Evolutionary conservation across 2,888 invertebrate genomes (phyloP), one percentile per base, ranked within the genome.

Genomic region (Drosophila robusta): DNA sequence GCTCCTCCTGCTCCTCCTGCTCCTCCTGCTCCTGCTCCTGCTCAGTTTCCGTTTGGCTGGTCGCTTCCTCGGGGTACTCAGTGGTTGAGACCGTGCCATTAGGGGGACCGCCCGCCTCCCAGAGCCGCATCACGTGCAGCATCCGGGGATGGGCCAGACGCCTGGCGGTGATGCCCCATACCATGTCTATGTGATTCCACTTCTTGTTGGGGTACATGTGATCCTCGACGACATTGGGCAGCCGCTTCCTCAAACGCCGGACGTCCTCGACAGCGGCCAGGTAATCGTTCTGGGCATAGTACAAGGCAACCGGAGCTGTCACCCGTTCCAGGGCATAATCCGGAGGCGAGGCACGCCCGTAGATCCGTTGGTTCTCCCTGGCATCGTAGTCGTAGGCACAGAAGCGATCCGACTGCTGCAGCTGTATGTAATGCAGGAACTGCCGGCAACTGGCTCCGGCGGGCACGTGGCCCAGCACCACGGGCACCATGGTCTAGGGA

Each of bases 391-490:
- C 94, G 80, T 92, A 93, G 82, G 93, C 93, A 55, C 93, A 90
- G 78, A 92, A 92, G 0, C 86, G 79, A 46, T 76, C 80, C 0
- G 90, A 89, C 9, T 69, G 70, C 0, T 91, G 66, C 4, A 92
- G 85, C 84, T 95, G 95, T 0, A 92, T 85, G 77, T 92, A 95
- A 80, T 95, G 95, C 0, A 91, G 61, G 0, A 94, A 44, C 74
- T 94, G 94, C 66, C 92, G 93, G 0, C 91, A 89, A 7, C 93
- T 93, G 1, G 93, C 91, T 3, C 94, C 94, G 2, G 94, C 93
- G 0, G 95, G 95, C n/a, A 93, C 71, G 58, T 95, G 95, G 0
- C 93, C 93, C 3, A 94, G 77, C 26, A 95, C 93, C 0, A 94
- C 93, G 0, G 95, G 94, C 39, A 95, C 67, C 82, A 95, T 91